Percentiles rank a stretch among this genome's conserved stretches.
These are phyloP conservation scores for Taphrorychus bicolor DNA, from an alignment of 2,888 invertebrate species.

Conservation along the genomic window DNA sequence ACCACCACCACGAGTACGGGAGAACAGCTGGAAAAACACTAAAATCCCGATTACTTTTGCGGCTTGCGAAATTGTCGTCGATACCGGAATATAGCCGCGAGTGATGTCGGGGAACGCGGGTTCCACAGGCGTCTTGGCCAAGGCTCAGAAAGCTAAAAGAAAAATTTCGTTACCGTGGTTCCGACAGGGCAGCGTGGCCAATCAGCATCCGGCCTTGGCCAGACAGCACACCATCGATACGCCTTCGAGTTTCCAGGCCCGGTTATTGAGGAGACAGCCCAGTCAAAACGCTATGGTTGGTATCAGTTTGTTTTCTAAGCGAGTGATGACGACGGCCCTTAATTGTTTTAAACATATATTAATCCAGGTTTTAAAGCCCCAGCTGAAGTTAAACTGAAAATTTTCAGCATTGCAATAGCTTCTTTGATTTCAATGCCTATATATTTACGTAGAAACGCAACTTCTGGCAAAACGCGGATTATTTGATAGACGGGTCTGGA, in stretches of 20 bases:
- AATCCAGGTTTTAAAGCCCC: too few species aligned
- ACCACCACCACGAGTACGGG: too few species aligned
- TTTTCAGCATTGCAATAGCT: too few species aligned
- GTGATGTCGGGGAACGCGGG: slow-evolving; percentile 6
- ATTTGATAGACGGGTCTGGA: too few species aligned
- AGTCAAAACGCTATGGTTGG: slow-evolving; percentile 64
- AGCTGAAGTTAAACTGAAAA: too few species aligned
- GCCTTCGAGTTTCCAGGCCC: slow-evolving; percentile 83
- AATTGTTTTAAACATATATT: too few species aligned
- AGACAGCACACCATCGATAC: slow-evolving; percentile 92
- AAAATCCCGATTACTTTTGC: not conserved
- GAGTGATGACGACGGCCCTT: too few species aligned
- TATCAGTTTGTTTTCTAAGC: too few species aligned
- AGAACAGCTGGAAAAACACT: not conserved
- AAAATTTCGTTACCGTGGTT: slow-evolving; percentile 93
- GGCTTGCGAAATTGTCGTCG: not conserved
- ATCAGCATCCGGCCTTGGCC: slow-evolving; percentile 76
- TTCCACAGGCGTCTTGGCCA: slow-evolving; percentile 32
- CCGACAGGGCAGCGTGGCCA: slow-evolving; percentile 78
- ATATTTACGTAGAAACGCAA: too few species aligned
- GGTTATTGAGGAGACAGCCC: slow-evolving; percentile 72
- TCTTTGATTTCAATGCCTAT: too few species aligned
- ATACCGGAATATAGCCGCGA: too few species aligned
- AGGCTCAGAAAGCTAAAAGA: slow-evolving; percentile 75
- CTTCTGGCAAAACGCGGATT: too few species aligned